Conservation (phyloP, 2,888 invertebrate species). For the Drosophila maculinotata region DNA sequence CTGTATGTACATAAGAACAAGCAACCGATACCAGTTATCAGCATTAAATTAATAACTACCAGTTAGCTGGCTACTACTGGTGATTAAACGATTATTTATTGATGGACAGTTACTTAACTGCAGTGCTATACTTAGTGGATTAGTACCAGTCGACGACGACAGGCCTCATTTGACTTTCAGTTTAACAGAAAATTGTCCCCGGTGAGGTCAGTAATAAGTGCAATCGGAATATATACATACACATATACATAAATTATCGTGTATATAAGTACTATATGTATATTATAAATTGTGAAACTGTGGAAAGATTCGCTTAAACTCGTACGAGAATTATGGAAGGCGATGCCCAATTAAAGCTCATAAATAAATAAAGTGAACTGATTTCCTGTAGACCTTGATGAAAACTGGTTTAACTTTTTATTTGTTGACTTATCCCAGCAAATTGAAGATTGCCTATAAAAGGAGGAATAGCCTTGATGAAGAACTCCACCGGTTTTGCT, state of each 20-base stretch:
- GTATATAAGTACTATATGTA: not conserved
- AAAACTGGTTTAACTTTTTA: constrained; percentile 33
- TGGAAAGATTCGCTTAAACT: constrained; percentile 16
- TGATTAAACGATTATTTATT: constrained; percentile 27
- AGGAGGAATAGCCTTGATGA: not conserved
- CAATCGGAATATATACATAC: constrained; percentile 6
- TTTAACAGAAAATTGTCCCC: not conserved
- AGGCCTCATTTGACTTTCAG: constrained; percentile 15
- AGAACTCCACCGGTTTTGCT: not conserved
- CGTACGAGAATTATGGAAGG: constrained; percentile 1
- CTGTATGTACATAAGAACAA: constrained; percentile 14
- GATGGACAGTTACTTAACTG: constrained; percentile 19
- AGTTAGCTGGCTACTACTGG: constrained; percentile 6
- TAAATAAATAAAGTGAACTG: constrained; percentile 20
- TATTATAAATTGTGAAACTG: constrained; percentile 6
- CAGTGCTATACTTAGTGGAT: constrained; percentile 3
- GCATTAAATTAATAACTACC: constrained; percentile 27
- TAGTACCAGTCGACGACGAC: constrained; percentile 3
- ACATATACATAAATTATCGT: not conserved
- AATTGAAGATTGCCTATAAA: not conserved
- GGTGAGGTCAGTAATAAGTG: constrained; percentile 45
- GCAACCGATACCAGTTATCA: constrained; percentile 48
- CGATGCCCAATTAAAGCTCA: constrained; percentile 15
- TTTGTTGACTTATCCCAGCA: constrained; percentile 1
- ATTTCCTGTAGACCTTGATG: constrained; percentile 40